phyloP scores from a whole-genome alignment of 2,888 invertebrate species.

The Heliconius sara region DNA sequence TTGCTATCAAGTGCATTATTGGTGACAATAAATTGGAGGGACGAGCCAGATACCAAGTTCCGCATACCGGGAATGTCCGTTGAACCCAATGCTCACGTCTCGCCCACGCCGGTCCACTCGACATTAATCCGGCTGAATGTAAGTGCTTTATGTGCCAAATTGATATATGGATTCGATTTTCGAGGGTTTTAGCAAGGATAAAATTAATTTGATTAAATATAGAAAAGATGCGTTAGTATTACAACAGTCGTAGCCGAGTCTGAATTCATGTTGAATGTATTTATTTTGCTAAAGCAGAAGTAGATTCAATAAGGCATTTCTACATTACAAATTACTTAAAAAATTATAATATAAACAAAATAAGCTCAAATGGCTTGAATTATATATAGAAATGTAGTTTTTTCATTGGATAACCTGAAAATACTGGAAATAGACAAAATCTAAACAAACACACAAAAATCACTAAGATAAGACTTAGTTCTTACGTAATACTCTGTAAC shows the following conservation, averaged over 20 bases:
- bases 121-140: constrained; percentile 43
- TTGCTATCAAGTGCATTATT: constrained; percentile 40
- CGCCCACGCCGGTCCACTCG: constrained; percentile 52
- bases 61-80: constrained; percentile 75
- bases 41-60: constrained; percentile 56
- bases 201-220: not conserved
- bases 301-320: not conserved
- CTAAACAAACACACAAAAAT: not conserved
- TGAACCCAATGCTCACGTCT: constrained; percentile 70
- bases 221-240: not conserved
- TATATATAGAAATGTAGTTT: not conserved
- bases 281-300: no score
- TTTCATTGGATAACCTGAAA: not conserved
- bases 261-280: not conserved
- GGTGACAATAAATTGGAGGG: constrained; percentile 49
- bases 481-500: not conserved
- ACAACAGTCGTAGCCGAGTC: not conserved
- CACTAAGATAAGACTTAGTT: not conserved
- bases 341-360: not conserved
- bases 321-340: not conserved
- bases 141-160: constrained; percentile 43
- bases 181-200: constrained; percentile 4
- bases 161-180: constrained; percentile 31
- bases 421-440: not conserved
- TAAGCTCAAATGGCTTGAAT: not conserved